Evolutionary conservation across 64 coral and sea anemone genomes (phyloP).

Genomic region (Dendronephthya gigantea): DNA sequence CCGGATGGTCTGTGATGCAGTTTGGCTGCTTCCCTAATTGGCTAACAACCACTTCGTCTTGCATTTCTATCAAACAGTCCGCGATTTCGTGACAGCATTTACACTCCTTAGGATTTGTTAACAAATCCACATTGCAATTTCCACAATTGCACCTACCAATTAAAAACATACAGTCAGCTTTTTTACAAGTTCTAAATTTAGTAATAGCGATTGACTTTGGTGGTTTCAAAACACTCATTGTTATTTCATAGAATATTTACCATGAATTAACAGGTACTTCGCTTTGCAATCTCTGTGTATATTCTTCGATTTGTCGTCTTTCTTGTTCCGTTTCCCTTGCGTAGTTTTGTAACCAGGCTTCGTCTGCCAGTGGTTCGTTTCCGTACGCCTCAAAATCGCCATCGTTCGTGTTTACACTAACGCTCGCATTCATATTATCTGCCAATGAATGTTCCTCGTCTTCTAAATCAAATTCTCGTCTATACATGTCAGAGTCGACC

Average conservation of each 20-base stretch:
- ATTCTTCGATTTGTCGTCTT: not conserved
- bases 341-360: not conserved
- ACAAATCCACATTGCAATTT: too few relatives aligned
- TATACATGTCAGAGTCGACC: not conserved
- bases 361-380: not conserved
- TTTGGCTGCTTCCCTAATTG: constrained; percentile 16
- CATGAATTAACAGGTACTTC: not conserved
- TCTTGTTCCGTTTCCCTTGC: not conserved
- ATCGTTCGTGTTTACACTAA: not conserved
- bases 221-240: not conserved
- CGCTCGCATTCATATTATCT: not conserved
- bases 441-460: not conserved
- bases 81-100: constrained; percentile 39
- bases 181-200: constrained; percentile 22
- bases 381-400: too few relatives aligned
- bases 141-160: too few relatives aligned
- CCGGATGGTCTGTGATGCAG: not conserved
- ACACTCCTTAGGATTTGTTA: constrained; percentile 34
- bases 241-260: not conserved
- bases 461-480: not conserved
- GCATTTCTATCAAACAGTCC: constrained; percentile 1
- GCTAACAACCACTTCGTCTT: not conserved
- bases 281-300: not conserved
- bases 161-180: not conserved
- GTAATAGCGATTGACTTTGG: not conserved